Base-by-base conservation (phyloP, 2,888 invertebrate genomes). In the Cerastis rubricosa region DNA sequence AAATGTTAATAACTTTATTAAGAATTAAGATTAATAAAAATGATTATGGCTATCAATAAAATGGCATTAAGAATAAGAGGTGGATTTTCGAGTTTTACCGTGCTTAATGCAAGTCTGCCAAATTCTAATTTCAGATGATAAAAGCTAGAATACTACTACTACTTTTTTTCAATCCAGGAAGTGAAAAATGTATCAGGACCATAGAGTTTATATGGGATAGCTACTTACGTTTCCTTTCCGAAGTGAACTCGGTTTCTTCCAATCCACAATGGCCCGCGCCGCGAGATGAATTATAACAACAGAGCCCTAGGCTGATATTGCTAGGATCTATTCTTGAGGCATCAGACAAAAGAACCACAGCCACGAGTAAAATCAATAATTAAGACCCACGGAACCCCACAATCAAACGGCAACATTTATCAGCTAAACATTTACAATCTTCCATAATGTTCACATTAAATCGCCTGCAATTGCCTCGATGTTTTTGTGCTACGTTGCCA, bases 401-500 rank as follows among this genome's bases (percentile, higher is more conserved):
- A 66, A 51, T n/a, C 35, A 12, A 29, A 25, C 47, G 43, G 69
- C 66, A 51, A 70, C 49, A 67, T 81, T 54, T 70, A 84, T 35
- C 63, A 64, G 61, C 17, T 35, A 68, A 35, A 69, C 57, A 78
- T 80, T 71, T 61, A 79, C 69, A 84, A 77, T 78, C 78, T 74
- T 80, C 87, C 81, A 85, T 88, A 88, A 84, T 87, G 84, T 80
- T 83, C 88, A 86, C 81, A 84, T 79, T 78, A 82, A 86, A 76
- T 49, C 64, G 49, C 49, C 69, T 82, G 84, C 84, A 78, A 74
- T 74, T 75, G 81, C 71, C 78, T 12, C 70, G 67, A 74, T 89
- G 89, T 91, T 91, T 91, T 89, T 85, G 73, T 68, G 9, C 59
- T 71, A 78, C 0, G 71, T 80, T 80, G 80, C 84, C 84, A 86